phyloP scores from a whole-genome alignment of 2,113 vertebrate species.

The Nettapus auritus region DNA sequence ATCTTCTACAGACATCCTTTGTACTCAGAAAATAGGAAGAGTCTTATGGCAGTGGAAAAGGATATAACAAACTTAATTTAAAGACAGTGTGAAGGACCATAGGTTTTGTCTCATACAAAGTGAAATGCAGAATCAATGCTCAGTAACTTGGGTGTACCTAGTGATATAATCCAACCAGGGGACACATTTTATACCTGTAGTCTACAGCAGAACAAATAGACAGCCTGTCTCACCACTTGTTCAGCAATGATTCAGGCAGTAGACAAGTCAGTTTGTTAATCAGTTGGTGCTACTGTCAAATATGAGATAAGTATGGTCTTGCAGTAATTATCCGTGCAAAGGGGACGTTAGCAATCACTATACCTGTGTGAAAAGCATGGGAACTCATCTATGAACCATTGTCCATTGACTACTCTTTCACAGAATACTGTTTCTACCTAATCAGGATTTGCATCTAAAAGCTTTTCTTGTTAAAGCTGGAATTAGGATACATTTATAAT shows the following conservation, averaged over 20 bases:
- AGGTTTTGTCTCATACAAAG: neutral
- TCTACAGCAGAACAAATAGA: neutral
- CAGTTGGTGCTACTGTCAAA: neutral
- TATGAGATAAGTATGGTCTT: neutral
- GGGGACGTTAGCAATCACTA: neutral
- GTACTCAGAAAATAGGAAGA: neutral
- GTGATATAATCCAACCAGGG: neutral
- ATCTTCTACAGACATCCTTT: neutral
- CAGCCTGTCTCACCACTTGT: neutral
- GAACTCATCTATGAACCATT: neutral
- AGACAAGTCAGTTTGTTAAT: slow-evolving; percentile 16
- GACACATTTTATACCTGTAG: accelerated
- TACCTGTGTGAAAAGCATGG: neutral
- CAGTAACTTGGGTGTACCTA: neutral
- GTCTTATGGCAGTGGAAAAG: neutral
- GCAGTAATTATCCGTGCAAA: neutral
- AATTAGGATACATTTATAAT: slow-evolving; percentile 28
- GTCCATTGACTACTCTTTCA: neutral
- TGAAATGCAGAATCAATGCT: neutral
- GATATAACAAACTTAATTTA: neutral
- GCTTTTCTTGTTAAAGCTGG: neutral
- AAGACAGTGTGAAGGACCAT: neutral
- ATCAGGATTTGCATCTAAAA: neutral
- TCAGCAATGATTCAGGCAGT: neutral
- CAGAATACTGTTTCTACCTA: neutral